These are phyloP conservation scores for Macropis europaea DNA, from an alignment of 2,888 invertebrate species.

Conservation along the genomic window DNA sequence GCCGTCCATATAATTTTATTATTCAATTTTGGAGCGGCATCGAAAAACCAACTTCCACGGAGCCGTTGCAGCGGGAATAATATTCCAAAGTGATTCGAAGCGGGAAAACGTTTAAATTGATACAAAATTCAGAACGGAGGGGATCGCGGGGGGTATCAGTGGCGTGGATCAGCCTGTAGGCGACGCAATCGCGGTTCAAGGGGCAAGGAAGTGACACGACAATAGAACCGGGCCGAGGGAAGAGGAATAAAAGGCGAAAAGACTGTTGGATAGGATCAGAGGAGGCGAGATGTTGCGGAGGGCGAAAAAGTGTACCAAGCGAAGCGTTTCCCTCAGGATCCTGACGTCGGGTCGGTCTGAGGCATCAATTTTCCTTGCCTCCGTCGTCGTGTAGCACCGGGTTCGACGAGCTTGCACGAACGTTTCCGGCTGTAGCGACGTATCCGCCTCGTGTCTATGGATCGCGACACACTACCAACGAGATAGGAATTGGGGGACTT, in stretches of 20 bases:
- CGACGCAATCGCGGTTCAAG: conserved; percentile 49
- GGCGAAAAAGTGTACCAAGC: conserved; percentile 9
- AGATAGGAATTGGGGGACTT: conserved; percentile 58
- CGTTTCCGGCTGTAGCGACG: conserved; percentile 55
- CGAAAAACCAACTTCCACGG: no score
- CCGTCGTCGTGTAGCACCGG: conserved; percentile 47
- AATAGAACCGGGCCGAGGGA: conserved; percentile 20
- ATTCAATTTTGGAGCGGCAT: no score
- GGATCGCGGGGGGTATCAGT: no score
- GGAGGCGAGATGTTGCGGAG: background rate
- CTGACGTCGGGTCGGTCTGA: conserved; percentile 49
- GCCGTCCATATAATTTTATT: no score
- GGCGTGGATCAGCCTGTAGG: background rate
- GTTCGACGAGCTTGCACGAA: conserved; percentile 55
- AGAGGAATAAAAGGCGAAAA: conserved; percentile 4
- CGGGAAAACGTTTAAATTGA: no score
- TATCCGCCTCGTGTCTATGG: conserved; percentile 54
- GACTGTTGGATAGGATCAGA: background rate
- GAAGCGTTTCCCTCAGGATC: conserved; percentile 37
- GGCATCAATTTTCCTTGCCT: conserved; percentile 62
- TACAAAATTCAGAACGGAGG: no score
- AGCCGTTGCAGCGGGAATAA: no score
- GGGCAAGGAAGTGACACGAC: conserved; percentile 10
- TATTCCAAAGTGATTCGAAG: no score
- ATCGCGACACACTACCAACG: conserved; percentile 55